Conservation (phyloP, 2,888 invertebrate genomes). For the Aethes cnicana region DNA sequence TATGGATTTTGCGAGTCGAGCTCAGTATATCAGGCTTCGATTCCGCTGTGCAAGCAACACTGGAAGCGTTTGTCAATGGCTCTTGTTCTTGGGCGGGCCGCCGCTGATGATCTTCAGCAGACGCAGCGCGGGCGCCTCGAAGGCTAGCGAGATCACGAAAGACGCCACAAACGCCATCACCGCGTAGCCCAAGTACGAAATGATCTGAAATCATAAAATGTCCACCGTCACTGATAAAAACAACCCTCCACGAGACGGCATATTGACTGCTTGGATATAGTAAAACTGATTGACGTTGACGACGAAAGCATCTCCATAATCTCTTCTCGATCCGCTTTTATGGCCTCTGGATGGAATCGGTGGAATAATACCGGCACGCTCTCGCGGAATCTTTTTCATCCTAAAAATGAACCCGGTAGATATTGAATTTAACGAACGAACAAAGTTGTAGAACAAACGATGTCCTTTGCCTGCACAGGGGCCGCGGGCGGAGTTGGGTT, state of each 20-base stretch:
- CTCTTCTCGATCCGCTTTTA: slow-evolving; percentile 37
- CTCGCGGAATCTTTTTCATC: slow-evolving; percentile 33
- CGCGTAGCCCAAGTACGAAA: slow-evolving; percentile 88
- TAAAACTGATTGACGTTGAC: slow-evolving; percentile 39
- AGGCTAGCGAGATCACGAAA: slow-evolving; percentile 88
- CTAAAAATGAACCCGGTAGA: slow-evolving; percentile 32
- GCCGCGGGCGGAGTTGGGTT: slow-evolving; percentile 4
- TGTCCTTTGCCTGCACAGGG: slow-evolving; percentile 19
- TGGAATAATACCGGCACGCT: slow-evolving; percentile 34
- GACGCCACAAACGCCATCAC: slow-evolving; percentile 89
- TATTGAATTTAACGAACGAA: slow-evolving; percentile 27
- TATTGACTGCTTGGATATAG: slow-evolving; percentile 34
- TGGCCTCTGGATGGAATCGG: slow-evolving; percentile 31
- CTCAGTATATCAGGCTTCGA: too few relatives aligned
- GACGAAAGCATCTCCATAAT: slow-evolving; percentile 40
- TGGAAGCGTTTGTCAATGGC: slow-evolving; percentile 39
- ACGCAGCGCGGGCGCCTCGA: slow-evolving; percentile 92
- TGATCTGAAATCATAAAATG: slow-evolving; percentile 53
- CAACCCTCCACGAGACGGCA: slow-evolving; percentile 22
- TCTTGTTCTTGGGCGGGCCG: slow-evolving; percentile 57
- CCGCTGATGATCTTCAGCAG: slow-evolving; percentile 86
- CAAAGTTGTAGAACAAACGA: slow-evolving; percentile 23
- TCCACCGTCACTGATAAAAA: slow-evolving; percentile 10
- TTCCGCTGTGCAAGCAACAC: too few relatives aligned
- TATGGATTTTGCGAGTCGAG: too few relatives aligned